phyloP scores from a whole-genome alignment of 2,113 vertebrate genomes.

The Bos taurus region DNA sequence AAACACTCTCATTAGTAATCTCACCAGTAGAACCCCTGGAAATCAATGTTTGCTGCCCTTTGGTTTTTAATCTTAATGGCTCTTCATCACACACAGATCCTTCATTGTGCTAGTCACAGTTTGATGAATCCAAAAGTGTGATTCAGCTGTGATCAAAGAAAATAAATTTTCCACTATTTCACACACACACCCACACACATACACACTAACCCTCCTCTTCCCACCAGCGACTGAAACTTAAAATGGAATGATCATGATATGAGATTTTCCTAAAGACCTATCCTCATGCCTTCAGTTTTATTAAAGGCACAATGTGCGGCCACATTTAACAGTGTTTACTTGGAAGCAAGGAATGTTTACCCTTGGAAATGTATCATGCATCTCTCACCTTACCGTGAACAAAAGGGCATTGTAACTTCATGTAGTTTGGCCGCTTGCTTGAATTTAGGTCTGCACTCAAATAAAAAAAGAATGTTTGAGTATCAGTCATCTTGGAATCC shows the following conservation, averaged over 20 bases:
- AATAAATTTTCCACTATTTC: conserved; percentile 20
- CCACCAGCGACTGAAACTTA: conserved; percentile 21
- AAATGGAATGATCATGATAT: conserved; percentile 36
- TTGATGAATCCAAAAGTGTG: conserved; percentile 58
- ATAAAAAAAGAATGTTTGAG: conserved; percentile 66
- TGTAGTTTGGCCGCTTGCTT: conserved; percentile 59
- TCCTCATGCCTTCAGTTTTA: conserved; percentile 35
- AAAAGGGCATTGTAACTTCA: conserved; percentile 72
- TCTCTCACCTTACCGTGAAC: conserved; percentile 65
- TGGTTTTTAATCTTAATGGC: conserved; percentile 51
- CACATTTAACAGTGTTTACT: conserved; percentile 65
- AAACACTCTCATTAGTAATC: conserved; percentile 68
- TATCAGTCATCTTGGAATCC: conserved; percentile 74
- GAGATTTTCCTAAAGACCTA: conserved; percentile 48
- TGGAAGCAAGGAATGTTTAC: conserved; percentile 64
- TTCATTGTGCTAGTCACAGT: conserved; percentile 56
- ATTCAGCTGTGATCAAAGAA: conserved; percentile 61
- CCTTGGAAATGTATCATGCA: conserved; percentile 60
- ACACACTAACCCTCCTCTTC: neutral
- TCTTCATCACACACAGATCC: conserved; percentile 57
- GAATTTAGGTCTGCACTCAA: conserved; percentile 64
- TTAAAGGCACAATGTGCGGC: conserved; percentile 48
- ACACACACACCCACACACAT: neutral
- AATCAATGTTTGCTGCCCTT: conserved; percentile 65
- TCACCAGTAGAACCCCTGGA: conserved; percentile 55